These are phyloP conservation scores for Palythoa grandiflora DNA, from an alignment of 92 coral and sea anemone genomes.

Conservation along the genomic window DNA sequence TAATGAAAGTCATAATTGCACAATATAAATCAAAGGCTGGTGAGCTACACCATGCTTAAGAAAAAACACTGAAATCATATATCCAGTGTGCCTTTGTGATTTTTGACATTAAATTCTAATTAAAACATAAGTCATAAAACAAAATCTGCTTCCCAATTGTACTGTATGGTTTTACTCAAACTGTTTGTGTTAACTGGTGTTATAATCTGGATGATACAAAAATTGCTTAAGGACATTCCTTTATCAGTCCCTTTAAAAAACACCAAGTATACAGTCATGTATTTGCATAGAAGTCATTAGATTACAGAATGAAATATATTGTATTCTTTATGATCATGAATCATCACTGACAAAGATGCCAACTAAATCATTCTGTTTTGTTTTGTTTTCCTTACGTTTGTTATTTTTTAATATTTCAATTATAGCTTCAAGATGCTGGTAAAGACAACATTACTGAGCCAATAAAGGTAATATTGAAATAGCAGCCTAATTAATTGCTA, in stretches of 20 bases:
- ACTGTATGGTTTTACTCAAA: neutral
- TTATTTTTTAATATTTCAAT: conserved; percentile 15
- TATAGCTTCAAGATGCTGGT: conserved; percentile 37
- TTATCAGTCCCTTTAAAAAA: neutral
- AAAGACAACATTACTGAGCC: conserved; percentile 24
- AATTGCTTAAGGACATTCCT: neutral
- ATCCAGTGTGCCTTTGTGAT: neutral
- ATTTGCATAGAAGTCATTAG: conserved; percentile 11
- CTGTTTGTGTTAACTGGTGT: neutral
- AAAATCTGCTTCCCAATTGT: conserved; percentile 1
- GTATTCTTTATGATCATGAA: neutral
- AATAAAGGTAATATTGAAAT: conserved; percentile 29
- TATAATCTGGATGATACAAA: conserved; percentile 5
- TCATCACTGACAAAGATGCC: conserved; percentile 1
- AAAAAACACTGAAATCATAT: neutral
- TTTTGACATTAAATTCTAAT: neutral
- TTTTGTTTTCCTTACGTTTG: neutral
- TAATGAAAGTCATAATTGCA: neutral
- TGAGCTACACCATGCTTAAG: neutral
- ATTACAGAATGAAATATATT: neutral
- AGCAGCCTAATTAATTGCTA: conserved; percentile 13
- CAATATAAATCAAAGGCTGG: neutral
- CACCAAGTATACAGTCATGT: neutral
- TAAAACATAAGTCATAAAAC: neutral
- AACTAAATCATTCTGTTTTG: conserved; percentile 5